phyloP scores from a whole-genome alignment of 2,113 vertebrate genomes.

The Hippoglossus stenolepis region DNA sequence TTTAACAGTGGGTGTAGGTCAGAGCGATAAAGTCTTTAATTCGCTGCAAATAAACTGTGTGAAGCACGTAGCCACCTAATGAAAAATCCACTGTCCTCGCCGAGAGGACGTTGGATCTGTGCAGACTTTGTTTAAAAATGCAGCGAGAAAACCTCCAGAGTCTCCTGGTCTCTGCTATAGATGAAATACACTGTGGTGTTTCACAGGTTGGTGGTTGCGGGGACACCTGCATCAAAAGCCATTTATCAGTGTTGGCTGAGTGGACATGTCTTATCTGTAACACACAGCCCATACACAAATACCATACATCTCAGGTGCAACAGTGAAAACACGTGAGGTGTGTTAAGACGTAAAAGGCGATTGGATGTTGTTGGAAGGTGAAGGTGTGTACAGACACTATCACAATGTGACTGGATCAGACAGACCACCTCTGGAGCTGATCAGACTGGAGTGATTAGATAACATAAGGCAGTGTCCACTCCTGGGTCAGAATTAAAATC shows the following conservation, averaged over 20 bases:
- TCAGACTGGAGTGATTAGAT: conserved; percentile 22
- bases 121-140: conserved; percentile 11
- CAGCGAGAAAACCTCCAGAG: conserved; percentile 1
- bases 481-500: conserved; percentile 21
- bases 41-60: conserved; percentile 12
- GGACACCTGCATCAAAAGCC: conserved; percentile 16
- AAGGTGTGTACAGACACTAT: too few relatives aligned
- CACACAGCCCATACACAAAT: conserved; percentile 22
- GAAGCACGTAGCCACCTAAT: conserved; percentile 1
- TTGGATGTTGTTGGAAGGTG: conserved; percentile 29
- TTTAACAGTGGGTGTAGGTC: background rate
- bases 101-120: background rate
- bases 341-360: too few relatives aligned
- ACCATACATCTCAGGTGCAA: conserved; percentile 30
- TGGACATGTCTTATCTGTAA: conserved; percentile 43
- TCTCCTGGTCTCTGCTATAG: conserved; percentile 9
- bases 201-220: conserved; percentile 8
- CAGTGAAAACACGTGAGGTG: conserved; percentile 11
- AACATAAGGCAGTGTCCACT: conserved; percentile 1
- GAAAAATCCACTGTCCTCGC: conserved; percentile 9
- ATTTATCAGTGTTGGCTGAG: conserved; percentile 45
- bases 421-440: conserved; percentile 29
- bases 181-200: conserved; percentile 31
- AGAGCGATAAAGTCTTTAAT: conserved; percentile 8
- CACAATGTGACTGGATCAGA: conserved; percentile 16